phyloP scores from a whole-genome alignment of 2,113 vertebrate species.

The Melanotaenia duboulayi region DNA sequence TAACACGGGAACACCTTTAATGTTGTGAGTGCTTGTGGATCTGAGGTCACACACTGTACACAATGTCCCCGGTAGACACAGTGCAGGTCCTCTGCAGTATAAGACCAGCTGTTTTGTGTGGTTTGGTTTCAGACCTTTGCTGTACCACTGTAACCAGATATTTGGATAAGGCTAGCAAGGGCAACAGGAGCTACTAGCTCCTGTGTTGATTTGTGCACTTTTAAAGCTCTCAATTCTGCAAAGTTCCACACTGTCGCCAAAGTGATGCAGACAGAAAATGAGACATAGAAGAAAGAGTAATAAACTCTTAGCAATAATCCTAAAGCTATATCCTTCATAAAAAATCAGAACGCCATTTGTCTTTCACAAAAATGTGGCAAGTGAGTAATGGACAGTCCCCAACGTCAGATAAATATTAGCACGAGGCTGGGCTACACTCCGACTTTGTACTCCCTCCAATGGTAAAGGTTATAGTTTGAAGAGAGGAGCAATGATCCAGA shows the following conservation, averaged over 20 bases:
- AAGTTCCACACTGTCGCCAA: neutral
- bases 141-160: constrained; percentile 54
- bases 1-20: constrained; percentile 18
- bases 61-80: constrained; percentile 3
- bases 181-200: constrained; percentile 36
- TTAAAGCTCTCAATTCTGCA: constrained; percentile 13
- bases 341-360: neutral
- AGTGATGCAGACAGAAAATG: neutral
- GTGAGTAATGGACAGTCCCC: constrained; percentile 4
- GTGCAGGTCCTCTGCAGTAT: neutral
- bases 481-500: constrained; percentile 67
- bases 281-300: neutral
- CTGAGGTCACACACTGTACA: constrained; percentile 30
- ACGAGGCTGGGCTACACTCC: constrained; percentile 51
- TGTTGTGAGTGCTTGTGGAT: neutral
- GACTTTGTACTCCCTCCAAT: constrained; percentile 42
- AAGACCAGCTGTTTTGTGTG: constrained; percentile 31
- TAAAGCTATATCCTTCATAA: neutral
- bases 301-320: neutral
- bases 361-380: constrained; percentile 7
- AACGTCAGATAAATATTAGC: constrained; percentile 26
- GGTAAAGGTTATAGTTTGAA: constrained; percentile 72
- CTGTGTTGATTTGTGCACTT: constrained; percentile 35
- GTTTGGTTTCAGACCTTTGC: constrained; percentile 64
- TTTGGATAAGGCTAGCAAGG: constrained; percentile 25